Percentiles rank a stretch among this genome's conserved stretches.
These are phyloP conservation scores for Triops longicaudatus DNA, from an alignment of 1,140 invertebrate species.

Conservation along the genomic window DNA sequence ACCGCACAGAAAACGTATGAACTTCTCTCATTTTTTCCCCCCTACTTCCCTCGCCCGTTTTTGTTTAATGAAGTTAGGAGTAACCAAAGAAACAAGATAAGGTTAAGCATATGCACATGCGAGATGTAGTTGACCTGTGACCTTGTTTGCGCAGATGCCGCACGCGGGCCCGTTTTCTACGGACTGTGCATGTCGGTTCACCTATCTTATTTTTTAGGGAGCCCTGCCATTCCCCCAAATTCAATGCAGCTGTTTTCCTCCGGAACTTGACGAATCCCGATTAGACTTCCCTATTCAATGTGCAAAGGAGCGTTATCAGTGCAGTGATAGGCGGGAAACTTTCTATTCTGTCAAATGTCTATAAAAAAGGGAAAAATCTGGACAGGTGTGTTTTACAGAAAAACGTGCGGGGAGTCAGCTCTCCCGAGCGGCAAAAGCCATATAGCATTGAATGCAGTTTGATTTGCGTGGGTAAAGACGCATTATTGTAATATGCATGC, in stretches of 20 bases:
- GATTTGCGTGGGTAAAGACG: not conserved
- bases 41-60: not conserved
- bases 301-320: not conserved
- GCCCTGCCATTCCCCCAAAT: not conserved
- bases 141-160: constrained; percentile 5
- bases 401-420: not conserved
- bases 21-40: not conserved
- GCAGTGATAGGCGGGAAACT: constrained; percentile 3
- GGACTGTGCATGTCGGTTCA: not conserved
- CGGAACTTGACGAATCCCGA: not conserved
- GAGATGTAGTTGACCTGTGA: not conserved
- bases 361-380: not conserved
- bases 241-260: not conserved
- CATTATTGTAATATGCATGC: not conserved
- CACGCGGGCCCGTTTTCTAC: not conserved
- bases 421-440: not conserved
- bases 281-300: not conserved
- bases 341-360: not conserved
- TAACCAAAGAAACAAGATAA: constrained; percentile 9
- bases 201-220: not conserved
- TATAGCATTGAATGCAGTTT: not conserved
- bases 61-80: not conserved
- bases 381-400: not conserved
- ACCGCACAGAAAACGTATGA: not conserved
- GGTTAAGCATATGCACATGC: constrained; percentile 14